Conservation (phyloP, 2,797 vertebrate species). For the Babyrousa celebensis region DNA sequence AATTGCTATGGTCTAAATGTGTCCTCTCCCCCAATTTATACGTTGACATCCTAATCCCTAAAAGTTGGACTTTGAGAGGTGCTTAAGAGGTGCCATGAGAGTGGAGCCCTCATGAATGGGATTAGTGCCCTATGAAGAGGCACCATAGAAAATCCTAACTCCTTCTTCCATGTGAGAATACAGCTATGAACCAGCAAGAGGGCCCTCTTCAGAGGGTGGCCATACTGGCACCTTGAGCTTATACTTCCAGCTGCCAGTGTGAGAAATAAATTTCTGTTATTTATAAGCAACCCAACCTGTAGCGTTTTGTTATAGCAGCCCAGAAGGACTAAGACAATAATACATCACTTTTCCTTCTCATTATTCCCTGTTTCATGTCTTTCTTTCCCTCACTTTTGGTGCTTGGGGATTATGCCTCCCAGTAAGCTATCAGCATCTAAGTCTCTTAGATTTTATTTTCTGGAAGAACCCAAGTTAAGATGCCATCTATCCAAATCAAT, state of each 20-base stretch:
- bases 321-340: background rate
- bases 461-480: background rate
- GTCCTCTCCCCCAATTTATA: background rate
- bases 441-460: constrained; percentile 39
- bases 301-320: background rate
- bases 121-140: background rate
- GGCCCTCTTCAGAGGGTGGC: background rate
- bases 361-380: background rate
- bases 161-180: background rate
- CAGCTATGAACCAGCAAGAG: background rate
- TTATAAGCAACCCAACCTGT: background rate
- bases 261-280: constrained; percentile 1
- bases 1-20: constrained; percentile 26
- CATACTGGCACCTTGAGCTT: background rate
- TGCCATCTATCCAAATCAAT: background rate
- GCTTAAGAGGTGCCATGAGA: background rate
- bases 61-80: background rate
- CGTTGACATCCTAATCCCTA: background rate
- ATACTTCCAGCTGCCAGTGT: background rate
- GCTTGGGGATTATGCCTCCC: background rate
- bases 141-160: background rate
- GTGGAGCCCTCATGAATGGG: background rate
- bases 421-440: background rate
- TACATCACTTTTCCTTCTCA: background rate
- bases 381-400: background rate